Conservation (phyloP, 2,888 invertebrate genomes). For the Lasiommata megera region DNA sequence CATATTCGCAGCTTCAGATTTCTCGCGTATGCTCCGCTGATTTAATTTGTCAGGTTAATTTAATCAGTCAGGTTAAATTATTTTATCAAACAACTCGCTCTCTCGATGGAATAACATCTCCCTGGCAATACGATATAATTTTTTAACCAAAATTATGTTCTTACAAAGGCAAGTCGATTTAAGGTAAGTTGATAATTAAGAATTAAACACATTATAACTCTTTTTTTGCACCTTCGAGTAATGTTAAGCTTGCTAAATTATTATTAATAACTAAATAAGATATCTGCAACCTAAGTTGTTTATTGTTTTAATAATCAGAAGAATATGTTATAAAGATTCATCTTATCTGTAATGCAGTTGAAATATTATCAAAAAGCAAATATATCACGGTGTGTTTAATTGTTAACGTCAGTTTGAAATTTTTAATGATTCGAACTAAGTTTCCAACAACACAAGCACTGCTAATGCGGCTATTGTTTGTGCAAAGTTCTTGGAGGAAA, state of each 20-base stretch:
- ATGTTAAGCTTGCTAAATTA: conserved; percentile 1
- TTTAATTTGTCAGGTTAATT: no score
- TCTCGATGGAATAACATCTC: background rate
- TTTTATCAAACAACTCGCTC: background rate
- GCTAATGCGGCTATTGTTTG: conserved; percentile 21
- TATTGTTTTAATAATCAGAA: background rate
- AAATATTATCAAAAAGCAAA: background rate
- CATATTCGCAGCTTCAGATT: no score
- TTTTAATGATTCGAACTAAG: conserved; percentile 12
- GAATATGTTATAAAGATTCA: background rate
- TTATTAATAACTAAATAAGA: background rate
- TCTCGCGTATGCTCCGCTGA: no score
- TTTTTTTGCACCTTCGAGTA: conserved; percentile 6
- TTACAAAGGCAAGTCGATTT: background rate
- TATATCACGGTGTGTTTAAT: background rate
- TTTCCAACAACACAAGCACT: conserved; percentile 30
- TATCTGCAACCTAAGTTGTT: background rate
- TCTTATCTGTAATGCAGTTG: background rate
- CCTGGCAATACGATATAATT: background rate
- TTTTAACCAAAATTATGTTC: background rate
- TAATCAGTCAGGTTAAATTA: no score
- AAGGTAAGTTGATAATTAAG: conserved; percentile 13
- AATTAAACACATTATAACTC: background rate
- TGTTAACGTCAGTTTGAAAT: background rate
- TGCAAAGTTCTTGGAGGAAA: conserved; percentile 44